A percentile compares a stretch with the other conserved stretches of the same genome.
Evolutionary conservation across 2,113 vertebrate genomes (phyloP).

Genomic region (Gymnobelideus leadbeateri): DNA sequence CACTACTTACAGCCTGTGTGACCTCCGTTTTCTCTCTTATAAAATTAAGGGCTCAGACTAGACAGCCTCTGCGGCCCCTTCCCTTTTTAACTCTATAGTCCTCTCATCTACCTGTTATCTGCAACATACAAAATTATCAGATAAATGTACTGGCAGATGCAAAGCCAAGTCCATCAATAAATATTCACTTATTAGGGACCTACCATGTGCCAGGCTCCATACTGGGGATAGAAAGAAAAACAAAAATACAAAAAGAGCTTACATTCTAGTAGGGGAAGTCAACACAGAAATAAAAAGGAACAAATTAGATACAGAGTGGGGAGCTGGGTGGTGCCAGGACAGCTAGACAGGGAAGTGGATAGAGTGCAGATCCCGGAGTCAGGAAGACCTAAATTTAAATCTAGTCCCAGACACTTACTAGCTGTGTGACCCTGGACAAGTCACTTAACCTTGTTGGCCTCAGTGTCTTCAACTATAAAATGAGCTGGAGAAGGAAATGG

Average conservation of each 20-base stretch:
- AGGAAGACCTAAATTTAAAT: too few relatives aligned
- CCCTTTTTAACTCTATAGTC: background rate
- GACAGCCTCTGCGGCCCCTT: background rate
- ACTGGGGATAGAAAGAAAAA: background rate
- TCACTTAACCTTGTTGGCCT: too few relatives aligned
- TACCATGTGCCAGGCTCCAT: background rate
- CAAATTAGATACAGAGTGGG: background rate
- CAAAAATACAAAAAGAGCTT: background rate
- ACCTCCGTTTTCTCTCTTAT: background rate
- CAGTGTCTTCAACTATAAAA: too few relatives aligned
- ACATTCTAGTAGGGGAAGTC: background rate
- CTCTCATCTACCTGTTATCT: background rate
- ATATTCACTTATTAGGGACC: background rate
- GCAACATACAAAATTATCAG: background rate
- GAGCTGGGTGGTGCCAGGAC: too few relatives aligned
- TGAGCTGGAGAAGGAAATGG: too few relatives aligned
- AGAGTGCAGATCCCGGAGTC: background rate
- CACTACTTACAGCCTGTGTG: background rate
- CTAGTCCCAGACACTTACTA: too few relatives aligned
- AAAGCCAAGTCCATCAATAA: background rate
- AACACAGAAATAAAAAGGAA: background rate
- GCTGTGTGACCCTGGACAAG: too few relatives aligned
- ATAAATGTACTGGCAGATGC: background rate
- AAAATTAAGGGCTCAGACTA: background rate
- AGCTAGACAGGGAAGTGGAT: too few relatives aligned